Conservation (phyloP, 2,113 vertebrate genomes). For the Catharus bicknelli region DNA sequence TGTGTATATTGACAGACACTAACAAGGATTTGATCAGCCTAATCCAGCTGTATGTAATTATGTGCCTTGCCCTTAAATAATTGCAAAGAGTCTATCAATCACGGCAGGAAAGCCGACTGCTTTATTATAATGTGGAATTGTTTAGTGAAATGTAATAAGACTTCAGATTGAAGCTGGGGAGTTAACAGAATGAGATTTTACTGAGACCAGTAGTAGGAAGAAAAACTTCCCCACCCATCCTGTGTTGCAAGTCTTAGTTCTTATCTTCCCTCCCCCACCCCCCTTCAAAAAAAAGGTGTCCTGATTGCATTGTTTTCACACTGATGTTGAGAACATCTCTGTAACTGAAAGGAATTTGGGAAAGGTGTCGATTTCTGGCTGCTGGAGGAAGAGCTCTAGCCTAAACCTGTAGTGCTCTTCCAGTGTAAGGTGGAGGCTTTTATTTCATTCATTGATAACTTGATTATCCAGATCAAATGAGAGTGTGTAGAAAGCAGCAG, state of each 20-base stretch:
- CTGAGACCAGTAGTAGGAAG: not conserved
- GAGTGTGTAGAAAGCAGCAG: not conserved
- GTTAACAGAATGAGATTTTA: constrained; percentile 29
- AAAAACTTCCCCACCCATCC: constrained; percentile 37
- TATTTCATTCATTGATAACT: not conserved
- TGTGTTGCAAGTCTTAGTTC: not conserved
- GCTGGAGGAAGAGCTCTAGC: not conserved
- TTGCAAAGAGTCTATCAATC: constrained; percentile 43
- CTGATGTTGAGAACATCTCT: not conserved
- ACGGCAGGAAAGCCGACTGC: not conserved
- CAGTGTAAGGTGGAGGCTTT: not conserved
- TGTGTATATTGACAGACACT: constrained; percentile 25
- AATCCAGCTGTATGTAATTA: constrained; percentile 43
- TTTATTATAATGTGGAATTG: constrained; percentile 38
- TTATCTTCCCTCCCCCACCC: not conserved
- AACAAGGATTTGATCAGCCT: constrained; percentile 46
- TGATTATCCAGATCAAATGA: not conserved
- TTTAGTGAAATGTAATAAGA: constrained; percentile 43
- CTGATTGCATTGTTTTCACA: not conserved
- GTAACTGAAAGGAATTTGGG: not conserved
- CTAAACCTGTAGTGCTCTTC: not conserved
- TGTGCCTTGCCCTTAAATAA: constrained; percentile 49
- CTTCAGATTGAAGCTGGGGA: constrained; percentile 11
- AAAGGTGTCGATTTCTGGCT: not conserved
- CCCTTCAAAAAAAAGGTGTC: not conserved